Conservation (phyloP, 64 coral and sea anemone species). For the Dendronephthya gigantea region DNA sequence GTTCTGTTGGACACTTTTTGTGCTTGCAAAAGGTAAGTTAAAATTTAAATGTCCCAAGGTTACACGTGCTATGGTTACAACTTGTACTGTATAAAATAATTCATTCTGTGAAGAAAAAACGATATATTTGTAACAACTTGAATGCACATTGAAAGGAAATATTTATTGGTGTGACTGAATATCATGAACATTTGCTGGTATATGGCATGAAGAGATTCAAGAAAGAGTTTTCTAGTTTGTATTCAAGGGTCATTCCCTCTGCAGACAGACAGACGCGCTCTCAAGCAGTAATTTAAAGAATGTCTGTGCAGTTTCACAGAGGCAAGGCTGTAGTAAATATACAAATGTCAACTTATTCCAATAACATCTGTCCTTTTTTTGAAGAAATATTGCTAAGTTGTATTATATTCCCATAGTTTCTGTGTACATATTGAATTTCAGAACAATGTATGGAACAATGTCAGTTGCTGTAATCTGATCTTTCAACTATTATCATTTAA, state of each 20-base stretch:
- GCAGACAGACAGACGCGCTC: not conserved
- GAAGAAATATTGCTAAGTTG: no score
- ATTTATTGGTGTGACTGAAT: not conserved
- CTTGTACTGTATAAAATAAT: not conserved
- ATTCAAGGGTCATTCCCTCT: not conserved
- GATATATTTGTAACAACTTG: not conserved
- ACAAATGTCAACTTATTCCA: not conserved
- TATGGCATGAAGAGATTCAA: not conserved
- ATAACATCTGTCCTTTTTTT: no score
- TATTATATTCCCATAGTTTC: no score
- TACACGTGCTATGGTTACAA: not conserved
- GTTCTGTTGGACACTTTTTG: conserved; percentile 94
- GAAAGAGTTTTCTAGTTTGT: not conserved
- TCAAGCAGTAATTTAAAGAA: not conserved
- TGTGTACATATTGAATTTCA: no score
- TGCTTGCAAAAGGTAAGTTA: conserved; percentile 86
- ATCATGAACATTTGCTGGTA: not conserved
- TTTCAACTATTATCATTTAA: no score
- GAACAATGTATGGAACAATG: no score
- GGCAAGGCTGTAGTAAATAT: not conserved
- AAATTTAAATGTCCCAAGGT: not conserved
- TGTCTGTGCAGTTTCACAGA: not conserved
- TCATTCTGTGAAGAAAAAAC: not conserved
- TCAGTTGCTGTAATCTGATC: no score
- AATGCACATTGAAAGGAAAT: not conserved